phyloP scores from a whole-genome alignment of 2,113 vertebrate genomes.

The Pedetes capensis region DNA sequence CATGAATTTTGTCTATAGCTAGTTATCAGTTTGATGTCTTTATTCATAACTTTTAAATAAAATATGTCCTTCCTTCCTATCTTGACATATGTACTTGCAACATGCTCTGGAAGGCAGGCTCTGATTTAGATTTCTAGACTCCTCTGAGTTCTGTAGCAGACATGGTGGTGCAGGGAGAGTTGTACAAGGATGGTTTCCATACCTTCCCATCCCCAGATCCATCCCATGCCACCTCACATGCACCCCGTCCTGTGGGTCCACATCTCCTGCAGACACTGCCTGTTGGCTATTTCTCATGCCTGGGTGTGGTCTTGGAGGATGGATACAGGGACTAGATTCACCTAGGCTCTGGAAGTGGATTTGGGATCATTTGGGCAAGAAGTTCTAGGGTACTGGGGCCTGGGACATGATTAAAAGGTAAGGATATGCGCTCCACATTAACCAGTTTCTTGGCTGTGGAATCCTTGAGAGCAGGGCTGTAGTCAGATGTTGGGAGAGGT shows the following conservation, averaged over 20 bases:
- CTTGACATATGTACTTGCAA: neutral
- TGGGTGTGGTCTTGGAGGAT: neutral
- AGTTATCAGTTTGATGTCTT: neutral
- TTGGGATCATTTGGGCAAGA: neutral
- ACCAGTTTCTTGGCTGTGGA: neutral
- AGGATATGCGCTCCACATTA: neutral
- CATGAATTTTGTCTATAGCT: neutral
- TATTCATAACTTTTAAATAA: neutral
- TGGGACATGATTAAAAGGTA: neutral
- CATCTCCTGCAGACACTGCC: neutral
- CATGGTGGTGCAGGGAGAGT: neutral
- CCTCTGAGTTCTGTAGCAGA: neutral
- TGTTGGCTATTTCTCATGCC: neutral
- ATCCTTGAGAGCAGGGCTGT: neutral
- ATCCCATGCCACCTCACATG: neutral
- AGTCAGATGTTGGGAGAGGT: neutral
- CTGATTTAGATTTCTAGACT: neutral
- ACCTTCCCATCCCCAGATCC: neutral
- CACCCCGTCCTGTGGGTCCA: accelerated
- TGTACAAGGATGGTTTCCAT: neutral
- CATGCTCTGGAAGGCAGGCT: neutral
- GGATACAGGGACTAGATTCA: neutral
- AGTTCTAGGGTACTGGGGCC: neutral
- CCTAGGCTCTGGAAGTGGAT: neutral
- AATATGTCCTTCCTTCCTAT: neutral